phyloP scores from a whole-genome alignment of 2,888 invertebrate genomes.

The Strigamia maritima region DNA sequence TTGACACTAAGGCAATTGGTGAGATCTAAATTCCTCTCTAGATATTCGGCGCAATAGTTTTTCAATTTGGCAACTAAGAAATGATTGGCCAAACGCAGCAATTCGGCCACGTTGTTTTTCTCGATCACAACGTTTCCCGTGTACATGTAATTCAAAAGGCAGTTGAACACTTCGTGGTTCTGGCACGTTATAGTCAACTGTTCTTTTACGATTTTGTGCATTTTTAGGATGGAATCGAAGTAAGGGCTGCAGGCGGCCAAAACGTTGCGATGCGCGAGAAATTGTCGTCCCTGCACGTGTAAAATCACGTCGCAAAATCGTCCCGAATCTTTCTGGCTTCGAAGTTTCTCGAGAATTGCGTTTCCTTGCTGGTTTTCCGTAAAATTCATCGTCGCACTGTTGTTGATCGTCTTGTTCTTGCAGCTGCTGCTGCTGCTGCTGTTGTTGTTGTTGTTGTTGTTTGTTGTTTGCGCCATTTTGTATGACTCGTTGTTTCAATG shows the following conservation, averaged over 20 bases:
- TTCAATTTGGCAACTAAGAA: slow-evolving; percentile 62
- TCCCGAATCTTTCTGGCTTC: slow-evolving; percentile 58
- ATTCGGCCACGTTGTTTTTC: slow-evolving; percentile 61
- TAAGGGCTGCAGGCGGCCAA: slow-evolving; percentile 64
- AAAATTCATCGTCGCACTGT: slow-evolving; percentile 52
- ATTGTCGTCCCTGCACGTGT: slow-evolving; percentile 60
- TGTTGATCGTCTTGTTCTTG: not conserved
- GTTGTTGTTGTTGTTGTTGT: not conserved
- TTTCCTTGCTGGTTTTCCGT: slow-evolving; percentile 53
- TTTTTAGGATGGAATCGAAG: slow-evolving; percentile 62
- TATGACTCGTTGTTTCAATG: not conserved
- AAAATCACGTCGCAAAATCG: slow-evolving; percentile 63
- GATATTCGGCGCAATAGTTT: slow-evolving; percentile 63
- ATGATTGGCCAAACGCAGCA: slow-evolving; percentile 62
- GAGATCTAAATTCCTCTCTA: slow-evolving; percentile 61
- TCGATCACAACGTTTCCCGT: slow-evolving; percentile 62
- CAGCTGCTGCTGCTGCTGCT: not conserved
- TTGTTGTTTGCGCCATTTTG: slow-evolving; percentile 34
- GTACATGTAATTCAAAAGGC: slow-evolving; percentile 64
- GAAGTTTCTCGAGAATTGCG: slow-evolving; percentile 53
- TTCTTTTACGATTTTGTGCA: slow-evolving; percentile 56
- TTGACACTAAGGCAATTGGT: slow-evolving; percentile 63
- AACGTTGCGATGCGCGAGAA: slow-evolving; percentile 63
- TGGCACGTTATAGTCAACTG: slow-evolving; percentile 60
- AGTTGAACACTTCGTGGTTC: slow-evolving; percentile 60